Base-by-base conservation (phyloP, 2,888 invertebrate genomes). In the Caenorhabditis drosophilae region DNA sequence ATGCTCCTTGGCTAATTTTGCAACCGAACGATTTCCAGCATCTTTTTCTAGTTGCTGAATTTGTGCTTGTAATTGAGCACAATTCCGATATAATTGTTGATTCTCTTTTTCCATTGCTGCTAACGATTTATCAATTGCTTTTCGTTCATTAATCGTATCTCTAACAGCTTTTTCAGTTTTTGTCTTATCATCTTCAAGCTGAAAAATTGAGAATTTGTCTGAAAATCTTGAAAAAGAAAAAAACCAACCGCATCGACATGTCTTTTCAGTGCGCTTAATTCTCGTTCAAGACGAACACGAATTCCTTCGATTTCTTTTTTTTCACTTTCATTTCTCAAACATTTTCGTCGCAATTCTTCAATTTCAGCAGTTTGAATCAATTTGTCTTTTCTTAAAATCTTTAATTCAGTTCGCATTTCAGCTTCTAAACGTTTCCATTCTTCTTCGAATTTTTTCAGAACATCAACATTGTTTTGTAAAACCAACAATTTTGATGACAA, bases 81-180 rank as follows among this genome's bases (percentile, higher is more conserved):
- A 77, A 46, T 76, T 77, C 6, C 75, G 57, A 59, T 78, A 78
- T 31, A 78, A 50, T 44, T 78, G 76, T 9, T 73, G 58, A 49
- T 78, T 78, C 56, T 78, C 78, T 34, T 69, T 61, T 54, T 78
- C 78, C 78, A 78, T 78, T 16, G 78, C 73, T 15, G 70, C 75
- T n/a, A 78, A 57, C 9, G 75, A 75, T 41, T 75, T 77, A 61
- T 78, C 78, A 42, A 78, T 72, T 31, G 73, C 77, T 23, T 71
- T 62, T 11, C 76, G 56, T 54, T 78, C 78, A n/a, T 66, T 55
- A 42, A 75, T 42, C 7, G 76, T 76, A 31, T 78, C 75, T 12
- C 66, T 67, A 18, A 78, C 66, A 4, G 73, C 71, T 16, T 64
- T 55, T 35, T 78, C 78, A 11, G 72, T 73, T 34, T 74, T 61